Conservation (phyloP, 1,140 invertebrate genomes). For the Ruditapes philippinarum region DNA sequence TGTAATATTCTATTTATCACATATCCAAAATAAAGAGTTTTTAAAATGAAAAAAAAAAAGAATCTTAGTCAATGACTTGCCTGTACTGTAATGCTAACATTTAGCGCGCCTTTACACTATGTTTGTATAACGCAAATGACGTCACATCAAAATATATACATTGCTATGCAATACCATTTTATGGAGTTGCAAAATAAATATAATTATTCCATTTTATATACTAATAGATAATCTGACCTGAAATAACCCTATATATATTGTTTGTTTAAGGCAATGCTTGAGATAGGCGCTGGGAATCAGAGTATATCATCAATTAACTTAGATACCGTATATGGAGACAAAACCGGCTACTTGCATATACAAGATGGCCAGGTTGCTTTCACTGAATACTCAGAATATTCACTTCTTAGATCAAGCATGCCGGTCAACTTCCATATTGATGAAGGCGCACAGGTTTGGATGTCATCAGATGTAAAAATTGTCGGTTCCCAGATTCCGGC, state of each 20-base stretch:
- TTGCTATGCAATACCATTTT: no score
- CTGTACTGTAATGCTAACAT: no score
- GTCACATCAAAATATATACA: no score
- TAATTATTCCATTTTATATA: no score
- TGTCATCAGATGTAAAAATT: slow-evolving; percentile 72
- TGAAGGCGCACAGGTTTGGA: slow-evolving; percentile 71
- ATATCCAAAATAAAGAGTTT: no score
- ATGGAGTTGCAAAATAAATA: no score
- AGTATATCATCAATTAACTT: slow-evolving; percentile 70
- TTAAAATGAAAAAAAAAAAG: no score
- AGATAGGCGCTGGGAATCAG: slow-evolving; percentile 66
- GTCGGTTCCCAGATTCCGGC: slow-evolving; percentile 70
- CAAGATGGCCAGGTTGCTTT: slow-evolving; percentile 72
- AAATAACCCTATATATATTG: not conserved
- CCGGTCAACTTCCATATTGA: slow-evolving; percentile 77
- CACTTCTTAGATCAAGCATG: slow-evolving; percentile 69
- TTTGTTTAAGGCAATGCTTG: slow-evolving; percentile 72
- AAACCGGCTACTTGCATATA: slow-evolving; percentile 72
- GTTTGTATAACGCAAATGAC: no score
- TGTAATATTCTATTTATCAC: no score
- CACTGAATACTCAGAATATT: slow-evolving; percentile 72
- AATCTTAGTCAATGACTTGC: no score
- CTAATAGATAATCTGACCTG: no score
- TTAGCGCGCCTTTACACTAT: no score
- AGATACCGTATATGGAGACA: slow-evolving; percentile 74